Percentiles rank a stretch among this genome's conserved stretches.
These are phyloP conservation scores for Sebastiscus tertius DNA, from an alignment of 2,797 vertebrate species.

Conservation along the genomic window DNA sequence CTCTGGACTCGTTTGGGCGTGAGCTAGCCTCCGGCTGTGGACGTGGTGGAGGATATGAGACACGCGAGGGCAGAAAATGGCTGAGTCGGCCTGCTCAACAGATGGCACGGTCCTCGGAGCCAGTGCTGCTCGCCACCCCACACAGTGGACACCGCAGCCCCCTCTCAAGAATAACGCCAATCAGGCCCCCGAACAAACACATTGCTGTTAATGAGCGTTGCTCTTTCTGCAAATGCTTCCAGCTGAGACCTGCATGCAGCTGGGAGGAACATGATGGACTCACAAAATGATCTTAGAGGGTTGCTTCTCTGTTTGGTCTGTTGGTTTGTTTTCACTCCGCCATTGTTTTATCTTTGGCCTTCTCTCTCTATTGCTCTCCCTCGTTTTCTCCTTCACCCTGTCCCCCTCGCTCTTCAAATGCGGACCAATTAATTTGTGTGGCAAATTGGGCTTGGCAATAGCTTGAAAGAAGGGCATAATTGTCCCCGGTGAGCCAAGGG, in stretches of 20 bases:
- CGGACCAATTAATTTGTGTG: conserved; percentile 76
- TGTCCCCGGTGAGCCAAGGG: conserved; percentile 69
- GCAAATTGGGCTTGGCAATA: conserved; percentile 76
- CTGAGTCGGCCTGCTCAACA: conserved; percentile 79
- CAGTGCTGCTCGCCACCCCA: conserved; percentile 54
- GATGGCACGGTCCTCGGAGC: conserved; percentile 73
- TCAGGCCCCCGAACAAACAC: conserved; percentile 25
- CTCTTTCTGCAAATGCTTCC: conserved; percentile 2
- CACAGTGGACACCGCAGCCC: conserved; percentile 43
- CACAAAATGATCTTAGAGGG: background rate
- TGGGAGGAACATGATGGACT: background rate
- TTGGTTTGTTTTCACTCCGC: conserved; percentile 26
- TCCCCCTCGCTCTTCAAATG: conserved; percentile 64
- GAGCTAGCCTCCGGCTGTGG: conserved; percentile 60
- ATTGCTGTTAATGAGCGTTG: conserved; percentile 5
- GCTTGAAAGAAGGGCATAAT: conserved; percentile 74
- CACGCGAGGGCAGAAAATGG: conserved; percentile 70
- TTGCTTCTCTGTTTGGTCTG: conserved; percentile 20
- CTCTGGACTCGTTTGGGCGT: conserved; percentile 54
- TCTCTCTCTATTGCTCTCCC: conserved; percentile 14
- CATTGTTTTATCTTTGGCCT: conserved; percentile 47
- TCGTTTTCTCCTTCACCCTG: conserved; percentile 59
- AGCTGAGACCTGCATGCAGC: background rate
- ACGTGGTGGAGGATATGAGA: conserved; percentile 59
- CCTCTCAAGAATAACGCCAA: conserved; percentile 37